Conservation (phyloP, 2,888 invertebrate genomes). For the Lepidocyrtoides sp. region DNA sequence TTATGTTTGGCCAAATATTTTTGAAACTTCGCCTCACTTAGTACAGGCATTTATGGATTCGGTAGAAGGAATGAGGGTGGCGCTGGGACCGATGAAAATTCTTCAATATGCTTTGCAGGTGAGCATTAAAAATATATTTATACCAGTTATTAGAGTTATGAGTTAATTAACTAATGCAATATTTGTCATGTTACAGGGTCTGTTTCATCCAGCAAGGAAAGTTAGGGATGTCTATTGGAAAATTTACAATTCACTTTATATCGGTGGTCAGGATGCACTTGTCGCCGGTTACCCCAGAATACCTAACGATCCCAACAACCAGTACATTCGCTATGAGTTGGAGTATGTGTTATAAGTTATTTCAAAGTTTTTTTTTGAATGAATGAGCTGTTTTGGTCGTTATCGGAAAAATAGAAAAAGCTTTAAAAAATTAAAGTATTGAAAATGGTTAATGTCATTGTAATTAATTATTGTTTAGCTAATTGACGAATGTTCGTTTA, state of each 20-base stretch:
- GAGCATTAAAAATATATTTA: constrained; percentile 77
- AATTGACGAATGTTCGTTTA: background rate
- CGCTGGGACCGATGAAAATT: constrained; percentile 98
- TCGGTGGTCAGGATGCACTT: constrained; percentile 99
- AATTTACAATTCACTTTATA: constrained; percentile 99
- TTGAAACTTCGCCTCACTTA: constrained; percentile 99
- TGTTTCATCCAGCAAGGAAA: constrained; percentile 99
- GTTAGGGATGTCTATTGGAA: constrained; percentile 99
- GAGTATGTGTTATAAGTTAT: constrained; percentile 96
- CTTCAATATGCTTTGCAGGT: constrained; percentile 98
- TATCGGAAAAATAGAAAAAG: too few species aligned
- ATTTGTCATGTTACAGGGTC: too few species aligned
- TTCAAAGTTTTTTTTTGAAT: too few species aligned
- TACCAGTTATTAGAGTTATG: background rate
- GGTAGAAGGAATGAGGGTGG: constrained; percentile 98
- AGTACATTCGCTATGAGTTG: constrained; percentile 96
- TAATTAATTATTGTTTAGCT: background rate
- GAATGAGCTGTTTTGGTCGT: too few species aligned
- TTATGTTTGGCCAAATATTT: constrained; percentile 99
- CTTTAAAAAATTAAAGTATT: background rate
- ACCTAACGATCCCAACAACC: constrained; percentile 97
- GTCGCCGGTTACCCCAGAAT: constrained; percentile 99
- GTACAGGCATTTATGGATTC: constrained; percentile 99
- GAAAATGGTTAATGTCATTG: background rate
- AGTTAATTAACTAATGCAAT: too few species aligned